A percentile compares a stretch with the other conserved stretches of the same genome.
These are phyloP conservation scores for Megalops cyprinoides DNA, from an alignment of 2,797 vertebrate species.

Conservation along the genomic window DNA sequence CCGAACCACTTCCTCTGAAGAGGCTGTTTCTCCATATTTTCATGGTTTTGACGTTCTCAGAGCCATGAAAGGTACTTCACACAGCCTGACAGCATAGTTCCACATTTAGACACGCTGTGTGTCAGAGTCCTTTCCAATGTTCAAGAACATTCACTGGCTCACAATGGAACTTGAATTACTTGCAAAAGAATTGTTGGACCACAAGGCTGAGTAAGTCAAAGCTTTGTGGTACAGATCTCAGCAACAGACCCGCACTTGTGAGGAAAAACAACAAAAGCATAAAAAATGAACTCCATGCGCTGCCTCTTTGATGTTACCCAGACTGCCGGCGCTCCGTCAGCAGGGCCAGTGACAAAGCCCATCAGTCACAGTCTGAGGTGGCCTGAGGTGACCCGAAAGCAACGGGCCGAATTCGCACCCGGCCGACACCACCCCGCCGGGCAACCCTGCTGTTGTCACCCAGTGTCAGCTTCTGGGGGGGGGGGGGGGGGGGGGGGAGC, in stretches of 20 bases:
- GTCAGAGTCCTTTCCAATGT: not conserved
- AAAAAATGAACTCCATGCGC: not conserved
- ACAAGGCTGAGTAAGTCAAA: not conserved
- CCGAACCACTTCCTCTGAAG: not conserved
- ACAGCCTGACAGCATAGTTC: too few species aligned
- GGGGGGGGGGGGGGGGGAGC: not conserved
- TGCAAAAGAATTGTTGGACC: not conserved
- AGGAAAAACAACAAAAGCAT: not conserved
- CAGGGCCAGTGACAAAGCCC: not conserved
- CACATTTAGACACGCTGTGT: not conserved
- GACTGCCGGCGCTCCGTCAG: not conserved
- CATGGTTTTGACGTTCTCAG: not conserved
- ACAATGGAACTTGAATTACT: too few species aligned
- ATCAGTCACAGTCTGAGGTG: not conserved
- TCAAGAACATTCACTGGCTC: not conserved
- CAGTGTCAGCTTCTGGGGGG: not conserved
- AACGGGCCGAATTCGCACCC: not conserved
- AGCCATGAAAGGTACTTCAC: too few species aligned
- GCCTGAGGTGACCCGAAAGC: constrained; percentile 5
- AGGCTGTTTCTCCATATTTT: too few species aligned
- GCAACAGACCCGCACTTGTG: not conserved
- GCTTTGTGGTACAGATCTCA: not conserved
- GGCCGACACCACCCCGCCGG: not conserved
- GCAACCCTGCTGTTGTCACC: too few species aligned
- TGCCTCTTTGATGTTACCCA: not conserved